Base-by-base conservation (phyloP, 2,113 vertebrate genomes). In the Stigmatopora nigra region DNA sequence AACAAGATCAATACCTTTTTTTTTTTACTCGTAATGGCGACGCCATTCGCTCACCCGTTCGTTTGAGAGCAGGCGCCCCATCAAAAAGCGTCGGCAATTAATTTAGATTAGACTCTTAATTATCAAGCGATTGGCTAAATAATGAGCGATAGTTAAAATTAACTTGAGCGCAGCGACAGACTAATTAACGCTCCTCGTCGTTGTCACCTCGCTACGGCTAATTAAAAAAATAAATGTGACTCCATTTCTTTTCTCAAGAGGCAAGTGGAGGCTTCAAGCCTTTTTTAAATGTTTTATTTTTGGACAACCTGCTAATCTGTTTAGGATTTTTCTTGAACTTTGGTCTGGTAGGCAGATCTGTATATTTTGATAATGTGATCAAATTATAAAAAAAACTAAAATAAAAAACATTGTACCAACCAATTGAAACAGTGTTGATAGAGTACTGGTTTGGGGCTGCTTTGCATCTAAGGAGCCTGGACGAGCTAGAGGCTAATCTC, bases 61-160 rank as follows among this genome's bases (percentile, higher is more conserved):
- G 69, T 79, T 78, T 69, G 25, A 55, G 55, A 57, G 57, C 69
- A 59, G 8, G 6, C 60, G 56, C 64, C 51, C 60, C 75, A 92
- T 92, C 90, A 93, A 93, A 93, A 92, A 87, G 91, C 91, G 89
- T 73, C 89, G 92, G 95, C 95, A 94, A 95, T 97, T 95, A 94
- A 97, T 95, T 94, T 94, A 94, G 94, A 98, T 95, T 95, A 87
- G 94, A 95, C 94, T 94, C 91, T 96, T 96, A 98, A 97, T 97
- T 97, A 98, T 95, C 95, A 95, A 91, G 92, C 95, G 94, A 97
- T 96, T 93, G 91, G 93, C 82, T 82, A 85, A 82, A 94, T 98
- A 97, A 98, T 94, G 94, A 93, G 94, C 93, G 92, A 95, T 95
- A 92, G 94, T 97, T 97, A 96, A 98, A 96, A 97, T 98, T 93